Evolutionary conservation across 2,797 vertebrate genomes (phyloP).

Genomic region (Oreortyx pictus): DNA sequence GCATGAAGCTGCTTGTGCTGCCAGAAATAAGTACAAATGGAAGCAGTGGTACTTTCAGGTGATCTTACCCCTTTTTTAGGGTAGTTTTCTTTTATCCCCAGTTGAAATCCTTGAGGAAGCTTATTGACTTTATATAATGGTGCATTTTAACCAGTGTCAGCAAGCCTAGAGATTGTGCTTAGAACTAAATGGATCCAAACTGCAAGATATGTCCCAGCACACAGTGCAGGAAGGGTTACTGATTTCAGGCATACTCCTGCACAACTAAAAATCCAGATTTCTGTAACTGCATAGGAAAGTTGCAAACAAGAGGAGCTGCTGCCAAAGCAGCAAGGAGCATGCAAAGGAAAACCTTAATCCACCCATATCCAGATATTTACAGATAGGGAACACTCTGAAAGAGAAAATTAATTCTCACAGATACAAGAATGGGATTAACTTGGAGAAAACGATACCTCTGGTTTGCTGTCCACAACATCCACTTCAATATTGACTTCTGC

Average conservation of each 20-base stretch:
- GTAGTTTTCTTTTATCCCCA: not conserved
- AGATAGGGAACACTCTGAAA: not conserved
- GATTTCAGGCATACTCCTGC: not conserved
- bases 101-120: not conserved
- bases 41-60: not conserved
- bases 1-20: not conserved
- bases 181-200: not conserved
- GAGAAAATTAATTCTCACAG: not conserved
- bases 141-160: not conserved
- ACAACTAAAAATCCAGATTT: not conserved
- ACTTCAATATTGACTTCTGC: slow-evolving; percentile 83
- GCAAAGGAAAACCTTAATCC: not conserved
- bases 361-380: not conserved
- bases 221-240: not conserved
- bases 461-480: slow-evolving; percentile 85
- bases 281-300: not conserved
- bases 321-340: not conserved
- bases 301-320: not conserved
- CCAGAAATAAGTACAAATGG: not conserved
- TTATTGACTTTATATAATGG: not conserved
- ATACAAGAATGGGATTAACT: not conserved
- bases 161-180: not conserved
- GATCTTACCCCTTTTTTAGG: not conserved
- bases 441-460: slow-evolving; percentile 81
- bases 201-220: not conserved